These are phyloP conservation scores for Phycodurus eques DNA, from an alignment of 2,113 vertebrate species.

Conservation along the genomic window DNA sequence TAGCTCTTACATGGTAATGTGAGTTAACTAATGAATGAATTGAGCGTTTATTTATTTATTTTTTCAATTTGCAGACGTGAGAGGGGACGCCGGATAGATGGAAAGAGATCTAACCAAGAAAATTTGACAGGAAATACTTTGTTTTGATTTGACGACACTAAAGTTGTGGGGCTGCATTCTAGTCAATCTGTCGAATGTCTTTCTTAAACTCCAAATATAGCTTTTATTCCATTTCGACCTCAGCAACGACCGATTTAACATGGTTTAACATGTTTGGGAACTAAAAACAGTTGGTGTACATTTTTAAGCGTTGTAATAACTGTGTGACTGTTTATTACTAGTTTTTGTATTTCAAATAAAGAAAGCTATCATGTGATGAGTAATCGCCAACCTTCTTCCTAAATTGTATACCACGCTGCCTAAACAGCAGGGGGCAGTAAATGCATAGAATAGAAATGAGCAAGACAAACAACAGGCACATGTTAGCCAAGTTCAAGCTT, in stretches of 20 bases:
- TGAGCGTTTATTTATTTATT: conserved; percentile 69
- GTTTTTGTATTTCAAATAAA: conserved; percentile 35
- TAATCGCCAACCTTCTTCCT: background rate
- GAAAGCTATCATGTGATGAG: background rate
- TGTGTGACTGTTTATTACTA: conserved; percentile 16
- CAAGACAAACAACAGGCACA: background rate
- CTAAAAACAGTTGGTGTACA: conserved; percentile 1
- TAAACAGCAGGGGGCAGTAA: conserved; percentile 15
- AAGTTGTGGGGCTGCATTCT: background rate
- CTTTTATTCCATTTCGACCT: background rate
- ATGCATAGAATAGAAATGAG: background rate
- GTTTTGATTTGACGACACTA: background rate
- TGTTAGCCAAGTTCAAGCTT: background rate
- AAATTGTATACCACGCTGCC: background rate
- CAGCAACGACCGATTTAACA: background rate
- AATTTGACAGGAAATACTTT: background rate
- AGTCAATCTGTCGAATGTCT: background rate
- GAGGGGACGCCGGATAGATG: conserved; percentile 81
- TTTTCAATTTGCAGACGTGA: conserved; percentile 80
- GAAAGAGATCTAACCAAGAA: conserved; percentile 10
- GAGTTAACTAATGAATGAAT: conserved; percentile 15
- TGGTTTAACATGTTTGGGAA: conserved; percentile 30
- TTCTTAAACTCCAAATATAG: background rate
- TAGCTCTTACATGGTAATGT: background rate
- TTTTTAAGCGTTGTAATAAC: background rate